phyloP scores from a whole-genome alignment of 2,113 vertebrate genomes.

The Xiphophorus couchianus region DNA sequence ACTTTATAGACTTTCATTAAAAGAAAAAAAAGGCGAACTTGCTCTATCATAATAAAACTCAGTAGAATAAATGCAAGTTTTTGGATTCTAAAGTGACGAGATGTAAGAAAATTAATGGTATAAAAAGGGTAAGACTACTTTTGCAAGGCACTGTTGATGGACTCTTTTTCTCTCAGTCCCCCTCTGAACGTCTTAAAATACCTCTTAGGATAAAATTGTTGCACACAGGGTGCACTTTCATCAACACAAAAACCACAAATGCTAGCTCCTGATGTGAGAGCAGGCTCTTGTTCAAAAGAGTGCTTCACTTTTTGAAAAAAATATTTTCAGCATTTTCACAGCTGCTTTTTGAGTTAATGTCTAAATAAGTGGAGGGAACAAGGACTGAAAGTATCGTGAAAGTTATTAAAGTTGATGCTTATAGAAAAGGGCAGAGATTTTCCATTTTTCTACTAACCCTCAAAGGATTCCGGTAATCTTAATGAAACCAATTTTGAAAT shows the following conservation, averaged over 20 bases:
- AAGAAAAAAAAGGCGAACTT: no score
- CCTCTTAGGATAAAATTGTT: constrained; percentile 53
- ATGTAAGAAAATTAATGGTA: no score
- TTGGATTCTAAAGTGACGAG: no score
- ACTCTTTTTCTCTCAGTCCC: constrained; percentile 33
- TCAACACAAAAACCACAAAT: constrained; percentile 49
- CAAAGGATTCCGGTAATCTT: constrained; percentile 73
- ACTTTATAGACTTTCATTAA: not conserved
- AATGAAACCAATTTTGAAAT: constrained; percentile 81
- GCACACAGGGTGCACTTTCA: constrained; percentile 49
- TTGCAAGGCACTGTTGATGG: constrained; percentile 15
- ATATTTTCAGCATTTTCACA: constrained; percentile 28
- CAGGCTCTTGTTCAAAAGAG: constrained; percentile 44
- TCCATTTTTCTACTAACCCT: constrained; percentile 66
- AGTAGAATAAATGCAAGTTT: no score
- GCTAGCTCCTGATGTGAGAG: constrained; percentile 28
- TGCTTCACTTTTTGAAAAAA: constrained; percentile 19
- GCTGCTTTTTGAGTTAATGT: constrained; percentile 19
- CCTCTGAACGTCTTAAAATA: constrained; percentile 51
- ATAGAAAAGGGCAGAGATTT: constrained; percentile 73
- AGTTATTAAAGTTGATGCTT: constrained; percentile 60
- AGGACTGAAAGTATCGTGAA: constrained; percentile 42
- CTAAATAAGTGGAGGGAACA: constrained; percentile 14
- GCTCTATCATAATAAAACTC: not conserved
- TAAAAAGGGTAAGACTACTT: not conserved